Conservation (phyloP, 2,113 vertebrate genomes). For the Phrynosoma blainvillii region DNA sequence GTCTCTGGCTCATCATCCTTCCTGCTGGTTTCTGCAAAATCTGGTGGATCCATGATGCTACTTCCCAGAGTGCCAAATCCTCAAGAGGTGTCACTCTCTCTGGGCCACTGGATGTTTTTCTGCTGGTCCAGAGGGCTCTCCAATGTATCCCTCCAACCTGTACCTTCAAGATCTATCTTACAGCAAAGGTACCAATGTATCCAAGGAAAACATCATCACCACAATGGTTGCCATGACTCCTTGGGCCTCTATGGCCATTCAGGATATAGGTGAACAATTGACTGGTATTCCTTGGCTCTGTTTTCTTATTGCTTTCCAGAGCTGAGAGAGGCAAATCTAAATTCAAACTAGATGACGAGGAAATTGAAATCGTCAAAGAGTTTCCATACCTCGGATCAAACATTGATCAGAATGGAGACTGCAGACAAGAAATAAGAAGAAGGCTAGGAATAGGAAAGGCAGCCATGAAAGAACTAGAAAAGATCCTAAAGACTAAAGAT, state of each 20-base stretch:
- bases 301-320: too few species aligned
- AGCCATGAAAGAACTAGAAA: too few species aligned
- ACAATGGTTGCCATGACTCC: conserved; percentile 17
- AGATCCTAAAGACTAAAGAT: too few species aligned
- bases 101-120: background rate
- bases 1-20: background rate
- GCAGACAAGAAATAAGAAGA: too few species aligned
- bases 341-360: too few species aligned
- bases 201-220: background rate
- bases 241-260: background rate
- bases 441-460: too few species aligned
- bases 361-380: too few species aligned
- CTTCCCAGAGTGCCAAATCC: background rate
- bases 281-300: too few species aligned
- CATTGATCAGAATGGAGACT: too few species aligned
- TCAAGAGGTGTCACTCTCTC: background rate
- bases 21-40: background rate
- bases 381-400: too few species aligned
- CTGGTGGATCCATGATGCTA: background rate
- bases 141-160: background rate
- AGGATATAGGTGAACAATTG: too few species aligned
- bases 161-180: background rate
- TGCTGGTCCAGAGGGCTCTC: background rate
- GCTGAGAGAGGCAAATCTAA: too few species aligned
- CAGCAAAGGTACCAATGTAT: background rate